Conservation (phyloP, 1,140 invertebrate species). For the Platyura marginata region DNA sequence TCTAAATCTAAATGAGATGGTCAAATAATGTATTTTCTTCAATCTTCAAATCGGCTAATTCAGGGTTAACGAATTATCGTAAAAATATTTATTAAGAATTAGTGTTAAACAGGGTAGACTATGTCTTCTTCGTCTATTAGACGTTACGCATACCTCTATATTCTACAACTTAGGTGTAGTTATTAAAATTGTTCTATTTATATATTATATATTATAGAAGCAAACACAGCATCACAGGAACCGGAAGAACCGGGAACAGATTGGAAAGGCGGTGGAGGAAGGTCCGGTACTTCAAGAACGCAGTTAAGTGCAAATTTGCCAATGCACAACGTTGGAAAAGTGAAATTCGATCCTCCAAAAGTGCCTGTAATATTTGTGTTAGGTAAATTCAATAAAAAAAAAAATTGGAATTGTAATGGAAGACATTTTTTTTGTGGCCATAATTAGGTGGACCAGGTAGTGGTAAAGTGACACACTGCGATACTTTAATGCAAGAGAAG, state of each 20-base stretch:
- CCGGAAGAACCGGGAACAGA: slow-evolving; percentile 37
- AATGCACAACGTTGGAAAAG: slow-evolving; percentile 53
- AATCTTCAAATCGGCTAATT: too few relatives aligned
- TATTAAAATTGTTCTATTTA: too few relatives aligned
- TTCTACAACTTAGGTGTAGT: too few relatives aligned
- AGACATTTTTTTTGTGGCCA: not conserved
- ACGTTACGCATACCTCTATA: too few relatives aligned
- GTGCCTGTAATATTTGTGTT: slow-evolving; percentile 77
- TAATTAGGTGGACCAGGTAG: slow-evolving; percentile 63
- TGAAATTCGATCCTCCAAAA: slow-evolving; percentile 64
- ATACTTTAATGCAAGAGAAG: slow-evolving; percentile 69
- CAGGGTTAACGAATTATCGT: too few relatives aligned
- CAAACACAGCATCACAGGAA: slow-evolving; percentile 46
- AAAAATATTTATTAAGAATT: too few relatives aligned
- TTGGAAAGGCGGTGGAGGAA: slow-evolving; percentile 23
- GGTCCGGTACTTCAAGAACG: slow-evolving; percentile 30
- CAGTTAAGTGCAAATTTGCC: slow-evolving; percentile 43
- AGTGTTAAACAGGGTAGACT: too few relatives aligned
- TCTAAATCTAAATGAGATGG: too few relatives aligned
- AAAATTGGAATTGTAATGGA: not conserved
- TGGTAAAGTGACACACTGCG: slow-evolving; percentile 84
- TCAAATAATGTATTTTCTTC: too few relatives aligned
- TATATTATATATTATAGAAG: slow-evolving; percentile 46
- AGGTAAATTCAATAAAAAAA: slow-evolving; percentile 31
- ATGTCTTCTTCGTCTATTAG: too few relatives aligned